Conservation (phyloP, 2,113 vertebrate genomes). For the human (Homo sapiens) region GRCh38 chr15:30212001-30212500, state of each 20-base stretch:
- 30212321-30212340: background rate
- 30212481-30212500: background rate
- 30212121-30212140: background rate
- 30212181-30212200: background rate
- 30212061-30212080: background rate
- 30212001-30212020: background rate
- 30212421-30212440: background rate
- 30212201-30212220: background rate
- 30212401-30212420: background rate
- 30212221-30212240: background rate
- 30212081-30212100: background rate
- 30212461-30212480: background rate
- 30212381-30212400: background rate
- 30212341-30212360: background rate
- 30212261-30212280: no score
- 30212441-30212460: background rate
- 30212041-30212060: background rate
- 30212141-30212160: background rate
- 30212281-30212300: background rate
- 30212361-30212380: background rate
- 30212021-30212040: background rate
- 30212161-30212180: background rate
- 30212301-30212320: no score
- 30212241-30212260: fast-evolving
- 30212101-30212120: background rate